Base-by-base conservation (phyloP, 2,113 vertebrate species). In the Malaclemys terrapin region DNA sequence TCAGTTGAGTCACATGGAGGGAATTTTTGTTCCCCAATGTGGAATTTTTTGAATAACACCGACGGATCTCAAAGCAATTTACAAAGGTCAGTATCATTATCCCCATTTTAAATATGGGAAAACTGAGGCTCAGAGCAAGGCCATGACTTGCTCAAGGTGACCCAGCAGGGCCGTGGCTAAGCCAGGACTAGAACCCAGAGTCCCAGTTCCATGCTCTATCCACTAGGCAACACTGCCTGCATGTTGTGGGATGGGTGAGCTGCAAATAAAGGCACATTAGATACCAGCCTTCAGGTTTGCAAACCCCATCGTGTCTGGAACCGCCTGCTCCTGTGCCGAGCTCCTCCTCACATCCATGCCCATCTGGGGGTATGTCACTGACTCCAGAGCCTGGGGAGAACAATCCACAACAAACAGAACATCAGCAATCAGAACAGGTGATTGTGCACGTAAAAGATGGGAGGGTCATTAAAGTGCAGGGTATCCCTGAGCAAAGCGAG, bases 11-110 rank as follows among this genome's bases (percentile, higher is more conserved):
- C 29, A 11, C 49, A 4, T 0, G 0, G 69, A 56, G 24, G 84
- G 8, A 72, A 35, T 93, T 90, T 31, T 25, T 83, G 53, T 57
- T 65, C 78, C 57, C 80, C 72, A 0, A 10, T 12, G 76, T 10
- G 82, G 65, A 27, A 17, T 65, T 27, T 7, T 35, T 10, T 49
- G 31, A 35, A 38, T 69, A n/a, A 72, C 45, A 9, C 0, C 4
- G 47, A 62, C 8, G 49, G 24, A 3, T 82, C 47, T 38, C 31
- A 0, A 0, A 24, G 45, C 0, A 0, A 29, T 50, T 79, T 38
- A 72, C 65, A 78, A 78, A 80, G 31, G 4, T 52, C 49, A 29
- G 16, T 52, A 31, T 80, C 27, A 35, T 35, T 35, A 50, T 4
- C 49, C 79, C 31, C 31, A 35, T 35, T 80, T 17, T 35, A 19